These are phyloP conservation scores for Ectemnius cavifrons DNA, from an alignment of 2,888 invertebrate species.

Conservation along the genomic window DNA sequence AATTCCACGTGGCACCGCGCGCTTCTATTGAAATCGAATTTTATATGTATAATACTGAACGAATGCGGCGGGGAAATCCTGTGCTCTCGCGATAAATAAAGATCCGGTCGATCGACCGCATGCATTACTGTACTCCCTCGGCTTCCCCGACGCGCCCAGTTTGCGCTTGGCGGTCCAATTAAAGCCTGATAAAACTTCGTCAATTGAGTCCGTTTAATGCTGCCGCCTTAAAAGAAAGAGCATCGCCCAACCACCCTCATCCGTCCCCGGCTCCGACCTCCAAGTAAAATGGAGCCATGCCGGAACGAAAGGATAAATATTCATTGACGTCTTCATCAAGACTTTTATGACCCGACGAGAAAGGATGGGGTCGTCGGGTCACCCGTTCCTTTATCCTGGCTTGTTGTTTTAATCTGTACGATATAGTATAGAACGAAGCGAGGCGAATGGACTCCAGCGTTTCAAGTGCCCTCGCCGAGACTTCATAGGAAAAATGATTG, in stretches of 20 bases:
- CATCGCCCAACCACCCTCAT: constrained; percentile 42
- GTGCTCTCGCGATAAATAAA: not conserved
- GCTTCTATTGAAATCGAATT: constrained; percentile 9
- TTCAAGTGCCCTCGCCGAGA: not conserved
- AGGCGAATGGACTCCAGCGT: not conserved
- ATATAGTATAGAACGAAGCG: not conserved
- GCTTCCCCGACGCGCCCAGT: not conserved
- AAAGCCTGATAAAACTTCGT: constrained; percentile 57
- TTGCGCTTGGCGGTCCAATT: constrained; percentile 37
- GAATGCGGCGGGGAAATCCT: not conserved
- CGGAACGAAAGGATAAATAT: constrained; percentile 73
- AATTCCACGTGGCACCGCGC: constrained; percentile 2
- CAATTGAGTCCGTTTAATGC: constrained; percentile 57
- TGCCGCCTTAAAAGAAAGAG: constrained; percentile 55
- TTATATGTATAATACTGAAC: not conserved
- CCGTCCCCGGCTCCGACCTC: constrained; percentile 7
- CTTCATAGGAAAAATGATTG: too few species aligned
- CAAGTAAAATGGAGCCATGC: constrained; percentile 56
- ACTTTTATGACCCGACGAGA: constrained; percentile 68
- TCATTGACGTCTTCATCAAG: constrained; percentile 76
- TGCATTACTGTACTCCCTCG: not conserved
- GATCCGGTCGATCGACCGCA: not conserved
- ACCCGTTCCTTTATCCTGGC: constrained; percentile 14
- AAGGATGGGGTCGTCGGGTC: constrained; percentile 19
- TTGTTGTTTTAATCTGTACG: constrained; percentile 12